Base-by-base conservation (phyloP, 2,797 vertebrate genomes). In the Brachymystax lenok region DNA sequence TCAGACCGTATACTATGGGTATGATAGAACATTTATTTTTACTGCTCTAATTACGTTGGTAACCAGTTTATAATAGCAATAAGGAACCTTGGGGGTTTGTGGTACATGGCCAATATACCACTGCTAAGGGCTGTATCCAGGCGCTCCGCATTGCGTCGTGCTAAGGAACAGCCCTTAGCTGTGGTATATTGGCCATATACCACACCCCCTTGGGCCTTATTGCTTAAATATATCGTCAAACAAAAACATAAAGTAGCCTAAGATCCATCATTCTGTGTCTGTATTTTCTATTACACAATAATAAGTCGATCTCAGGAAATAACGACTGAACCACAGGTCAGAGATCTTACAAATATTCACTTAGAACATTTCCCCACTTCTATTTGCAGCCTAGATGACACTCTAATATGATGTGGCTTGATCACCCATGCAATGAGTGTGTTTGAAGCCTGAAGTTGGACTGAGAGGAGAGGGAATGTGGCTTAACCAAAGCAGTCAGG, bases 391-490 rank as follows among this genome's bases (percentile, higher is more conserved):
- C 61, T 46, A 13, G 8, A 35, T 35, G 16, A 40, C 4, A n/a
- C 17, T 19, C 16, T 33, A 3, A 13, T 13, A 72, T 27, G 46
- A 54, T n/a, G 6, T 13, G 27, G 24, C 17, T n/a, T 75, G 51
- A 75, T 68, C 33, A 75, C 19, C 27, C n/a, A 59, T 8, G 66
- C 74, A 75, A 69, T 69, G 69, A 59, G 74, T 10, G 51, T 6
- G 12, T 17, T 7, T 17, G 24, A 14, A 8, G 50, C 74, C 50
- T n/a, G 52, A 16, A 19, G 56, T 69, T 68, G 21, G 50, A 8
- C 73, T 64, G 50, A 64, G 61, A 12, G 73, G 61, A 28, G 52
- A 50, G 16, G 46, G 27, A 40, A 46, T 19, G 67, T 59, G 30
- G 30, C 19, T 76, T 69, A 46, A 54, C 67, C 30, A 17, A 13